Evolutionary conservation across 2,888 invertebrate species (phyloP).

Genomic region (Cheiracanthium punctorium): DNA sequence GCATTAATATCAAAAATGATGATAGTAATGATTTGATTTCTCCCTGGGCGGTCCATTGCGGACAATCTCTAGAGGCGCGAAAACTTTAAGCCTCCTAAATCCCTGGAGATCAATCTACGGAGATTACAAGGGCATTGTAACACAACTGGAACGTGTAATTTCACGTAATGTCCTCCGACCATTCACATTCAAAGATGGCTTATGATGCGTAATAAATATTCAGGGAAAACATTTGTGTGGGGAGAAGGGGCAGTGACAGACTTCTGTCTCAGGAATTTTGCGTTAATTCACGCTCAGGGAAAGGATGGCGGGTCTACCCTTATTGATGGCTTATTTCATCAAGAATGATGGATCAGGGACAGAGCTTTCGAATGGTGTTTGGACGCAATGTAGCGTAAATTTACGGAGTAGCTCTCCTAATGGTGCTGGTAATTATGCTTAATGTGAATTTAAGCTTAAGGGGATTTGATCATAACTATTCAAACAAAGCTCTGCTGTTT

Average conservation of each 20-base stretch:
- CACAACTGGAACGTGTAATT: conserved; percentile 65
- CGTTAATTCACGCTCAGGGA: background rate
- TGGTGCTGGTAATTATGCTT: too few relatives aligned
- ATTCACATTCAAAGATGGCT: conserved; percentile 55
- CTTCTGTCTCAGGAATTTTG: background rate
- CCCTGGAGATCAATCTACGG: conserved; percentile 55
- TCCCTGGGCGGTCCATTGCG: background rate
- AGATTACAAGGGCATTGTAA: conserved; percentile 47
- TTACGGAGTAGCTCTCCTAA: too few relatives aligned
- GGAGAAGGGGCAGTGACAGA: background rate
- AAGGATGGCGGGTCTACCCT: too few relatives aligned
- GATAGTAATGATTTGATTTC: background rate
- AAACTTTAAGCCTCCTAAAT: conserved; percentile 59
- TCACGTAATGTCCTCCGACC: conserved; percentile 49
- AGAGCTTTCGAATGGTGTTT: too few relatives aligned
- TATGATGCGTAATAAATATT: conserved; percentile 58
- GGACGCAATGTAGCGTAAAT: too few relatives aligned
- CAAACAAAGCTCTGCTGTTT: too few relatives aligned
- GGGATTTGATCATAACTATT: too few relatives aligned
- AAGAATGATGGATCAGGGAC: too few relatives aligned
- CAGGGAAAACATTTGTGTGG: background rate
- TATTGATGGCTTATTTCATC: too few relatives aligned
- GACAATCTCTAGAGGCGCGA: background rate
- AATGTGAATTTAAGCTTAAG: too few relatives aligned
- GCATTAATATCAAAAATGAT: background rate